A percentile compares a stretch with the other conserved stretches of the same genome.
phyloP scores from a whole-genome alignment of 2,797 vertebrate species.

The Tapera naevia region DNA sequence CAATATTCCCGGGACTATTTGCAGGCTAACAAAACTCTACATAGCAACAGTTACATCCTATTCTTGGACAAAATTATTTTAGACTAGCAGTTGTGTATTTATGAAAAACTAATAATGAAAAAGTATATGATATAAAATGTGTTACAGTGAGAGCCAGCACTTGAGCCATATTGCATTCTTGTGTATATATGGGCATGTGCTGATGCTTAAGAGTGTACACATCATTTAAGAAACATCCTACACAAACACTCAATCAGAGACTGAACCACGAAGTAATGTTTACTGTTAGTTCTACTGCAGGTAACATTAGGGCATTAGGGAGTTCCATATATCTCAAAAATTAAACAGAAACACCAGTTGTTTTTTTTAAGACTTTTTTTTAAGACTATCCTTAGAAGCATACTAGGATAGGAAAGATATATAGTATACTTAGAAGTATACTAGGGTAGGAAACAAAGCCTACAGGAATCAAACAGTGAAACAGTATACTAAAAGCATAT shows the following conservation, averaged over 20 bases:
- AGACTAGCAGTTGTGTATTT: background rate
- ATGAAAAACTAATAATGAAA: background rate
- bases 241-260: background rate
- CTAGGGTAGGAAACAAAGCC: background rate
- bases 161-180: background rate
- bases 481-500: background rate
- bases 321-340: background rate
- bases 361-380: background rate
- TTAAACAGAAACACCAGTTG: background rate
- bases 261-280: background rate
- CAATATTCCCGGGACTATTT: background rate
- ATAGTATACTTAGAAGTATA: background rate
- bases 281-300: background rate
- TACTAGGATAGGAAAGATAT: background rate
- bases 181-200: rapidly evolving
- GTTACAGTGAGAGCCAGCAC: background rate
- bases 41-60: background rate
- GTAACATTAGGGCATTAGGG: background rate
- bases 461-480: background rate
- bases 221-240: background rate
- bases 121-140: background rate
- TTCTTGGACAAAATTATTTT: background rate
- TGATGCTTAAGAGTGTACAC: background rate
- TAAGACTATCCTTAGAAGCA: background rate
- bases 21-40: background rate